Evolutionary conservation across 30 jellyfish, hydroid and myxozoan genomes (phyloP), one percentile per base, ranked within the genome.

Genomic region (Hydractinia symbiolongicarpus): DNA sequence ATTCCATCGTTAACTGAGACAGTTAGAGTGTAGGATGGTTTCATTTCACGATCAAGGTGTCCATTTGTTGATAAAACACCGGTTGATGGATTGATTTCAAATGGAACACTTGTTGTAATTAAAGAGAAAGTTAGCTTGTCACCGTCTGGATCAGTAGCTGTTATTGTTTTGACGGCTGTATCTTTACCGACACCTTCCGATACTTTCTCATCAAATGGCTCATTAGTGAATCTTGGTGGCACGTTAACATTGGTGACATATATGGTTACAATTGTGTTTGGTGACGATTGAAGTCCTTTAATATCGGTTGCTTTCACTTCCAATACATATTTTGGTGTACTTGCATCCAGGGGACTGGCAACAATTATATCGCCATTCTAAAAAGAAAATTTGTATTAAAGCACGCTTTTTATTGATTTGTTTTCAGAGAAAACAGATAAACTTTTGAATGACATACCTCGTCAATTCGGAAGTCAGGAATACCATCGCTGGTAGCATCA

Each of bases 11-110:
- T 84, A 8, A 70, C 97, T 8, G 89, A 66, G 76, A 89, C 89
- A 7, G 95, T 55, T 17, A 89, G 30, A 49, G 80, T 81, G 66
- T 89, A 89, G 9, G 19, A 54, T 15, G 79, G 89, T 5, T 67
- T 75, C 44, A 92, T 80, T 58, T 89, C 97, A 19, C 97, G 84
- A 69, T 89, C 97, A 50, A 61, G 81, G 9, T 4, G 9, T 6
- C 74, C 74, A 64, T 7, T 6, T 7, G 40, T 51, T n/a, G 40
- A n/a, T 44, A 64, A n/a, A 7, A n/a, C 74, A 6, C 74, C 74
- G 7, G 74, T n/a, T 64, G 19, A n/a, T 6, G 52, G 9, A 64
- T 64, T 51, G 74, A 64, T 64, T 64, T 7, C 4, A 51, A 64
- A 64, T 6, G 74, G 74, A n/a, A 64, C 74, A 6, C 40, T 4